A percentile compares a stretch with the other conserved stretches of the same genome.
phyloP scores from a whole-genome alignment of 2,113 vertebrate species.

The Callorhinus ursinus region DNA sequence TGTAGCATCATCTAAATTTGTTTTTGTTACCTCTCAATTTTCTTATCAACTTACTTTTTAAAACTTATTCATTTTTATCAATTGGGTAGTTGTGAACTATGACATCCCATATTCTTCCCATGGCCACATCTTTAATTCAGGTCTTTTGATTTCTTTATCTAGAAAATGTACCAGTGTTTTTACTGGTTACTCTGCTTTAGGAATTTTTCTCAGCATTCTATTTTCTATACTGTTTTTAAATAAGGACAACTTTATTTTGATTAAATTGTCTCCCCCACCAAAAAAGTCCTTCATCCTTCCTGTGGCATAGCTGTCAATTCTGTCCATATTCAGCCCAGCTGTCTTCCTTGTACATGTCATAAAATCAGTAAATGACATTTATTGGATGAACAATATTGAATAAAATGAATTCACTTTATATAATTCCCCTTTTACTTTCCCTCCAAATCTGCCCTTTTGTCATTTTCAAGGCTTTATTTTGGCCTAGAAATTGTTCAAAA shows the following conservation, averaged over 20 bases:
- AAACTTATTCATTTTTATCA: background rate
- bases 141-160: background rate
- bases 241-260: background rate
- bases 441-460: background rate
- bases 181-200: background rate
- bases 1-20: background rate
- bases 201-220: background rate
- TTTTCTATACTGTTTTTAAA: background rate
- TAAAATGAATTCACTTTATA: background rate
- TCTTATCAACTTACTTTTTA: background rate
- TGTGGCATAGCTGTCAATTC: background rate
- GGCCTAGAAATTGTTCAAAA: background rate
- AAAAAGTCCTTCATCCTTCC: background rate
- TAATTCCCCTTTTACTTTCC: background rate
- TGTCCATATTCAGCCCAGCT: background rate
- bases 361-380: background rate
- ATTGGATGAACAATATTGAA: background rate
- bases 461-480: background rate
- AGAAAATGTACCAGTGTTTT: background rate
- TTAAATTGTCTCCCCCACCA: background rate
- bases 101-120: background rate
- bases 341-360: background rate
- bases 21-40: background rate
- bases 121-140: background rate
- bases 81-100: background rate